Percentiles rank a stretch among this genome's conserved stretches.
phyloP scores from a whole-genome alignment of 2,797 vertebrate genomes.

The Tragelaphus eurycerus region DNA sequence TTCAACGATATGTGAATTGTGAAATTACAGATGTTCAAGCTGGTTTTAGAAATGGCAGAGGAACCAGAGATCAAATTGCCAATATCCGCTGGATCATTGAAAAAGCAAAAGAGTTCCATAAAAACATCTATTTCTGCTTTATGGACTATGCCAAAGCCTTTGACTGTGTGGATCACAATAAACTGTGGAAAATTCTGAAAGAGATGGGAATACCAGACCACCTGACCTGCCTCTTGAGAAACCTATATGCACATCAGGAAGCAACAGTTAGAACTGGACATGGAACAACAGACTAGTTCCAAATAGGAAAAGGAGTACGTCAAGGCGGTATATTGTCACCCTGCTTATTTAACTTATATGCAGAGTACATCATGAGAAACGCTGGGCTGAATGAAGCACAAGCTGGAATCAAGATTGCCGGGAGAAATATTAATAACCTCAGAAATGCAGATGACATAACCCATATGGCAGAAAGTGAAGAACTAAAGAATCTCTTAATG shows the following conservation, averaged over 20 bases:
- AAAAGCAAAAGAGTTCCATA: neutral
- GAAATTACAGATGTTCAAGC: neutral
- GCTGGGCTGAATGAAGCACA: neutral
- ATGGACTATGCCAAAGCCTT: too few relatives aligned
- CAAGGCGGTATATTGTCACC: neutral
- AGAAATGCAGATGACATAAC: neutral
- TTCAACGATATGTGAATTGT: rapidly evolving
- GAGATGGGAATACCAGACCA: too few relatives aligned
- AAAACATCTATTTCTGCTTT: neutral
- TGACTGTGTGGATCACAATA: too few relatives aligned
- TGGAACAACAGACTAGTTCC: too few relatives aligned
- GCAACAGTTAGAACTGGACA: too few relatives aligned
- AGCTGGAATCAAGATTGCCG: rapidly evolving
- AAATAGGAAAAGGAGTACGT: too few relatives aligned
- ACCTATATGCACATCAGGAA: too few relatives aligned
- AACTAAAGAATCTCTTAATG: neutral
- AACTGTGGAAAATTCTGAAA: too few relatives aligned
- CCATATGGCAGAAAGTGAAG: neutral
- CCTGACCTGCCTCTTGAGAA: too few relatives aligned
- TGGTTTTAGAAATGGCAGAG: neutral
- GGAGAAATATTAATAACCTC: neutral
- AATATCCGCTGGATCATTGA: neutral
- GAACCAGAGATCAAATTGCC: neutral
- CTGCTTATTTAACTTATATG: neutral
- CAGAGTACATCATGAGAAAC: neutral